Evolutionary conservation across 2,888 invertebrate species (phyloP), one percentile per base, ranked within the genome.

Genomic region (Noctua janthe): DNA sequence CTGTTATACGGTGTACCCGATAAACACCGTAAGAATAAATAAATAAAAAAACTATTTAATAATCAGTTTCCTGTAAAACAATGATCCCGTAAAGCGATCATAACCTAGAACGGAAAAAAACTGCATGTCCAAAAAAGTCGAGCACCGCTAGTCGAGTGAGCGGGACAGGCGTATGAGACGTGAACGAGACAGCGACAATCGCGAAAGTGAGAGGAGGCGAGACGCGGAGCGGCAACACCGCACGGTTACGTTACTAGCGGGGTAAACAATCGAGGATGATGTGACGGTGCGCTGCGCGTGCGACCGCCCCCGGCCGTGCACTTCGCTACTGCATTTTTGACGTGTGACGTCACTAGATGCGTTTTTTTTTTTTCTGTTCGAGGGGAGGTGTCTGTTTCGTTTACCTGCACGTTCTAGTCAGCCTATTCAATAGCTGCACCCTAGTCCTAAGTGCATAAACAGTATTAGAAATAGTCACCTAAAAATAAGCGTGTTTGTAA

Each of bases 181-280:
- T 81, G 93, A 88, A 89, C 82, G 93, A 88, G 95, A 94, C 89
- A 88, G 91, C 81, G 86, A 83, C 84, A 91, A 91, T 94, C 95
- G 96, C 95, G 97, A 97, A 97, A 97, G 97, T 97, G 97, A 97
- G 97, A 96, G 96, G 96, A 96, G 94, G 94, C 95, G 92, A 96
- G 80, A 90, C 89, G 91, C 95, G 92, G 93, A 92, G 93, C 94
- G 97, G 97, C 97, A 97, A 96, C 97, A 91, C 90, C 94, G 95
- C 94, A 90, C 94, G 89, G 93, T 95, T 96, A 96, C 96, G 96
- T 95, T 95, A 95, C 95, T 93, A 94, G 91, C 89, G 95, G 95
- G 95, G 95, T 96, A 97, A 97, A 96, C 96, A 97, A 96, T 96
- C 95, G 95, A 93, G 92, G 93, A 93, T 93, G 92, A 94, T 93